Evolutionary conservation across 2,888 invertebrate species (phyloP).

Genomic region (Teleiodes luculella): DNA sequence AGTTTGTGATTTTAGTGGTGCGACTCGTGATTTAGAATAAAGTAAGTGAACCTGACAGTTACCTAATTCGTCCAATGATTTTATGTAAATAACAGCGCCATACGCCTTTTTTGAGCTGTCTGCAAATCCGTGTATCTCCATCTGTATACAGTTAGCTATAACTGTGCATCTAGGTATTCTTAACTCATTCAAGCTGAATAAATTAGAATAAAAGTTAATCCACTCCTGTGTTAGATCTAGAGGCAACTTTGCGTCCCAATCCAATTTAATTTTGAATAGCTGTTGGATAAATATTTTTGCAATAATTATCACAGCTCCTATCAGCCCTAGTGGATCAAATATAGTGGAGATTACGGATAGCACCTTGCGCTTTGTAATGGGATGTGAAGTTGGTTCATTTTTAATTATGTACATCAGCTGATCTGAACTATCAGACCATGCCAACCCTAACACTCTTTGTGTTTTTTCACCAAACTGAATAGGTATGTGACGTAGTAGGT

Average conservation of each 20-base stretch:
- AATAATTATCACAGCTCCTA: conserved; percentile 11
- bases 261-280: conserved; percentile 3
- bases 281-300: conserved; percentile 11
- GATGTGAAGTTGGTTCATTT: neutral
- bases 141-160: neutral
- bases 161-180: conserved; percentile 9
- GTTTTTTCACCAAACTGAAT: conserved; percentile 6
- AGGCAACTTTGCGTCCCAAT: conserved; percentile 15
- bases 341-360: conserved; percentile 14
- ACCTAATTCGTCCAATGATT: neutral
- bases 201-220: conserved; percentile 3
- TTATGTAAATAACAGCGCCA: neutral
- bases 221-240: neutral
- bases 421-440: conserved; percentile 8
- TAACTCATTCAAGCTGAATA: neutral
- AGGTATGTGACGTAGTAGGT: neutral
- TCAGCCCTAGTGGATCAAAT: conserved; percentile 13
- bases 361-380: conserved; percentile 11
- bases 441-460: too few relatives aligned
- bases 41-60: neutral
- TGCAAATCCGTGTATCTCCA: neutral
- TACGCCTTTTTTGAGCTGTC: neutral
- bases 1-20: conserved; percentile 9
- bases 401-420: conserved; percentile 5
- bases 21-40: neutral